Base-by-base conservation (phyloP, 2,113 vertebrate species). In the Oxygymnocypris stewartii region DNA sequence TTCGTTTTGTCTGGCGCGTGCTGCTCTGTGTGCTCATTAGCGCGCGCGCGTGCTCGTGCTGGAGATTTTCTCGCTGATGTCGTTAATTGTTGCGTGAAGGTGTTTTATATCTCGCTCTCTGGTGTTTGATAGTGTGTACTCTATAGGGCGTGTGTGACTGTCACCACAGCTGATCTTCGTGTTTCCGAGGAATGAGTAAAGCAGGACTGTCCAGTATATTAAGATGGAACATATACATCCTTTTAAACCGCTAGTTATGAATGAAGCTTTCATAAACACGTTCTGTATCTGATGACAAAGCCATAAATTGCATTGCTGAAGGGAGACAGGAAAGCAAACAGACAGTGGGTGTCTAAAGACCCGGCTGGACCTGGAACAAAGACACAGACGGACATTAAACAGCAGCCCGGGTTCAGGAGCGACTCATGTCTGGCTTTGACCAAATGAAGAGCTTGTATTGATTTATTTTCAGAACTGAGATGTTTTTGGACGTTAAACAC, bases 401-500 rank as follows among this genome's bases (percentile, higher is more conserved):
- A 20, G 28, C 28, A 31, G 28, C 28, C 28, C 28, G 28, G 28
- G 28, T 31, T 31, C 28, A 31, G 28, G 28, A 31, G 28, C 28
- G 28, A 31, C 31, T 69, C 65, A 37, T 37, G 23, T 8, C 7
- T 79, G 25, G 9, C 44, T 67, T 79, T 79, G n/a, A 71, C 4
- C 1, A 57, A 37, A 47, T 31, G 40, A 73, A n/a, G 16, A 28
- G 31, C 42, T 54, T 35, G n/a, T 61, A n/a, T 61, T n/a, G 1
- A 4, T 65, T 89, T 90, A 42, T 42, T 91, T 92, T 85, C 88
- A 93, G 97, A 94, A 91, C 90, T 93, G 96, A 96, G 93, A 99
- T 98, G 97, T 91, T 94, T 88, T 89, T 94, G 87, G 94, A 88
- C 88, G 91, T 96, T 90, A 94, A 94, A 88, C 93, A 90, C 87